Percentiles rank a stretch among this genome's conserved stretches.
Conservation (phyloP, 2,888 invertebrate genomes). For the Apotomis capreana region DNA sequence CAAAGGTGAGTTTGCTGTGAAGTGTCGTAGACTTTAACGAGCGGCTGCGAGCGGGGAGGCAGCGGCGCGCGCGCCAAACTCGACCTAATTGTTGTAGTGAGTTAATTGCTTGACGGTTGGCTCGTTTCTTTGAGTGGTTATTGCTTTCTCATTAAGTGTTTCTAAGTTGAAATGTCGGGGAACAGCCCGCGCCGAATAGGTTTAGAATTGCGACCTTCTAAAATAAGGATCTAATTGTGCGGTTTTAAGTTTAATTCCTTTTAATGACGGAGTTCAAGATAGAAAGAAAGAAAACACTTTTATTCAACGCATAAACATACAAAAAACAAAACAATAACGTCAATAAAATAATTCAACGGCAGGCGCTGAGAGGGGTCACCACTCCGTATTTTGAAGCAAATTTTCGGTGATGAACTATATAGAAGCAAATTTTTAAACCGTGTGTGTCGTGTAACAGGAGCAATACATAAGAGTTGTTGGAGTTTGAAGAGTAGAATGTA, state of each 20-base stretch:
- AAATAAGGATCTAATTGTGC: slow-evolving; percentile 7
- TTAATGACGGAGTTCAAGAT: background rate
- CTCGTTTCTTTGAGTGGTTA: slow-evolving; percentile 50
- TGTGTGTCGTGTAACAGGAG: no score
- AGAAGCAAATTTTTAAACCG: no score
- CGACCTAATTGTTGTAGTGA: slow-evolving; percentile 54
- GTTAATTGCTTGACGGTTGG: slow-evolving; percentile 59
- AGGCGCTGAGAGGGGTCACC: no score
- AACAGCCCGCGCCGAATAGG: background rate
- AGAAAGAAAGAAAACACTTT: no score
- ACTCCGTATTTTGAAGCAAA: no score
- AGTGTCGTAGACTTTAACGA: slow-evolving; percentile 62
- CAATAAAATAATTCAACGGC: no score
- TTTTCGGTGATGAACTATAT: no score
- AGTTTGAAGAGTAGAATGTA: no score
- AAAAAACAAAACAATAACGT: no score
- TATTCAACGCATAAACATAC: no score
- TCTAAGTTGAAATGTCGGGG: slow-evolving; percentile 29
- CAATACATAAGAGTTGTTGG: no score
- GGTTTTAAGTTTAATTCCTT: background rate
- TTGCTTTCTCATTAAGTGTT: slow-evolving; percentile 47
- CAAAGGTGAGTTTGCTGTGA: slow-evolving; percentile 73
- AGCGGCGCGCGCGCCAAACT: slow-evolving; percentile 51
- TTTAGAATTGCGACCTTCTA: background rate
- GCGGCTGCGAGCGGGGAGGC: slow-evolving; percentile 35